Evolutionary conservation across 2,888 invertebrate genomes (phyloP).

Genomic region (Elysia crispata): DNA sequence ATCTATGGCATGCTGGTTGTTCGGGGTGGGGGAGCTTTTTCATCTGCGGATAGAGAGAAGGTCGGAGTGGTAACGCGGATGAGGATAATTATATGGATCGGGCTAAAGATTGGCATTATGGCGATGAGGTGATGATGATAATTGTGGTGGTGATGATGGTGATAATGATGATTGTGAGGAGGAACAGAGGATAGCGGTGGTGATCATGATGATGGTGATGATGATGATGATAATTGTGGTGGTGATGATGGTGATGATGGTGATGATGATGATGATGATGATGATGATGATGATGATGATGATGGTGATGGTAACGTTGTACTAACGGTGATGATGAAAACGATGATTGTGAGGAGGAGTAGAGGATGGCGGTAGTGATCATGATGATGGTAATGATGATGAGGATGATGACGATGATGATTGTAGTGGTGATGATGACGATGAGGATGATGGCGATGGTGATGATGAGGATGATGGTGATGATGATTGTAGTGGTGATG

Average conservation of each 20-base stretch:
- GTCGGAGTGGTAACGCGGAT: constrained; percentile 13
- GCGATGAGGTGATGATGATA: constrained; percentile 41
- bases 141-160: constrained; percentile 2
- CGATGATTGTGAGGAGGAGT: background rate
- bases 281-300: constrained; percentile 6
- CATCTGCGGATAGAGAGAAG: no score
- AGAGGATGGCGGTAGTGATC: background rate
- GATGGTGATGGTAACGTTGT: constrained; percentile 2
- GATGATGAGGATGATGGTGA: background rate
- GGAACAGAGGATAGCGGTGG: background rate
- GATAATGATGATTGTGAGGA: constrained; percentile 2
- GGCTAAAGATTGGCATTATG: constrained; percentile 36
- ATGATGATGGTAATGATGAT: constrained; percentile 13
- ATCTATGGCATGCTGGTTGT: no score
- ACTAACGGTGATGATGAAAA: background rate
- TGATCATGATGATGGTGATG: constrained; percentile 13
- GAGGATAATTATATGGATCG: constrained; percentile 35
- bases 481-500: no score
- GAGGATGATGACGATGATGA: background rate
- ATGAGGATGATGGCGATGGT: no score
- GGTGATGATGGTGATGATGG: background rate
- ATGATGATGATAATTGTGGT: constrained; percentile 1
- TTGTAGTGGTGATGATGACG: background rate
- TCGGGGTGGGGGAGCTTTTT: no score
- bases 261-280: no score